Evolutionary conservation across 92 coral and sea anemone genomes (phyloP).

Genomic region (Phenganax stokvisi): DNA sequence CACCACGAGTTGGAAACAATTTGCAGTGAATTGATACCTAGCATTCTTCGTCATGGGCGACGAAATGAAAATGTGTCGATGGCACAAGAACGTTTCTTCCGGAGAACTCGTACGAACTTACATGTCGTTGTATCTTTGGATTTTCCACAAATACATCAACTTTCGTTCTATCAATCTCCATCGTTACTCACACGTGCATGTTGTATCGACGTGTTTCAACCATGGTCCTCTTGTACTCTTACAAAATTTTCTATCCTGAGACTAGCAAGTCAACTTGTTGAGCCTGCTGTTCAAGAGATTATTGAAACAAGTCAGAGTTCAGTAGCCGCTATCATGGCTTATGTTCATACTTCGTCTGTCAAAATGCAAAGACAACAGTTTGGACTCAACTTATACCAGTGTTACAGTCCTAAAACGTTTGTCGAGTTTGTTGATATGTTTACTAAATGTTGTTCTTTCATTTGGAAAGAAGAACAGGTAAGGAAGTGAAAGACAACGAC

Average conservation of each 20-base stretch:
- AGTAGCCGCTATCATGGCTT: conserved; percentile 82
- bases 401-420: conserved; percentile 78
- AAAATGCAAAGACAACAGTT: conserved; percentile 58
- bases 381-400: conserved; percentile 59
- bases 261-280: conserved; percentile 34
- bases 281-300: conserved; percentile 52
- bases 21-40: conserved; percentile 84
- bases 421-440: conserved; percentile 80
- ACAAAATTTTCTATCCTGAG: conserved; percentile 54
- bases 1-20: conserved; percentile 68
- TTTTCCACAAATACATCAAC: conserved; percentile 24
- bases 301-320: conserved; percentile 56
- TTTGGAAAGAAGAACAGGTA: conserved; percentile 80
- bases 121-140: conserved; percentile 75
- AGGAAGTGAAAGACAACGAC: not conserved
- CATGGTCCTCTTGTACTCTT: conserved; percentile 85
- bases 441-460: conserved; percentile 58
- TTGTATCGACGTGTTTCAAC: conserved; percentile 73
- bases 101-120: conserved; percentile 78
- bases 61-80: conserved; percentile 73
- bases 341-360: conserved; percentile 73
- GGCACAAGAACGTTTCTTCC: conserved; percentile 92
- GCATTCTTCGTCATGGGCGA: conserved; percentile 69
- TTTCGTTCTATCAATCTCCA: conserved; percentile 63
- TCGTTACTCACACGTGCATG: conserved; percentile 70